Conservation (phyloP, 2,113 vertebrate genomes). For the Suncus etruscus region DNA sequence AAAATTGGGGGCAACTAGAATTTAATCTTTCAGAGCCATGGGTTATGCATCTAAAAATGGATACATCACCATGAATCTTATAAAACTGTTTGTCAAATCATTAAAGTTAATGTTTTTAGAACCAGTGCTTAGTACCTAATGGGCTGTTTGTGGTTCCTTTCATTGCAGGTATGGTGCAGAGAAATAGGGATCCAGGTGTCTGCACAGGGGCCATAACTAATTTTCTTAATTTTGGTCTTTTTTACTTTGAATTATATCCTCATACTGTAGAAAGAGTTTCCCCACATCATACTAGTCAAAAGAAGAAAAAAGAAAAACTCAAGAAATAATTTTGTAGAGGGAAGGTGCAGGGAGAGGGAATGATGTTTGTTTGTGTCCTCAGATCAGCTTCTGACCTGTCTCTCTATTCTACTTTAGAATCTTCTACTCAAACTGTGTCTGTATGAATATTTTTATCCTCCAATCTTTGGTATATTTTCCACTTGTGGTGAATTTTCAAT, state of each 20-base stretch:
- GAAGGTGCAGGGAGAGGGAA: not conserved
- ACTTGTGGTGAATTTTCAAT: not conserved
- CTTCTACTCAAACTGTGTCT: not conserved
- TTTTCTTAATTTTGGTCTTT: constrained; percentile 27
- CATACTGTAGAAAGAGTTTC: not conserved
- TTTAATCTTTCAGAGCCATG: not conserved
- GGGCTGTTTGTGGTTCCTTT: not conserved
- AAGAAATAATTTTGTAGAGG: not conserved
- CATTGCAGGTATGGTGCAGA: not conserved
- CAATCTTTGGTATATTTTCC: not conserved
- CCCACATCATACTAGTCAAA: not conserved
- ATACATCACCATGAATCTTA: not conserved
- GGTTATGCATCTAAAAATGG: constrained; percentile 16
- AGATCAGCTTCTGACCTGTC: not conserved
- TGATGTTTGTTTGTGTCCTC: not conserved
- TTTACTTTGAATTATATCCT: constrained; percentile 26
- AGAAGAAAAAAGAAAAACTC: not conserved
- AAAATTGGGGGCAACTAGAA: constrained; percentile 21
- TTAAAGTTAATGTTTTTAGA: constrained; percentile 22
- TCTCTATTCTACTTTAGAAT: not conserved
- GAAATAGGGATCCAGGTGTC: not conserved
- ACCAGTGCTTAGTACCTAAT: not conserved
- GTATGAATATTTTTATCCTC: not conserved
- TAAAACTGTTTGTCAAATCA: not conserved
- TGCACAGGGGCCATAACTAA: not conserved